Base-by-base conservation (phyloP, 2,888 invertebrate species). In the Ernsta delagoae region DNA sequence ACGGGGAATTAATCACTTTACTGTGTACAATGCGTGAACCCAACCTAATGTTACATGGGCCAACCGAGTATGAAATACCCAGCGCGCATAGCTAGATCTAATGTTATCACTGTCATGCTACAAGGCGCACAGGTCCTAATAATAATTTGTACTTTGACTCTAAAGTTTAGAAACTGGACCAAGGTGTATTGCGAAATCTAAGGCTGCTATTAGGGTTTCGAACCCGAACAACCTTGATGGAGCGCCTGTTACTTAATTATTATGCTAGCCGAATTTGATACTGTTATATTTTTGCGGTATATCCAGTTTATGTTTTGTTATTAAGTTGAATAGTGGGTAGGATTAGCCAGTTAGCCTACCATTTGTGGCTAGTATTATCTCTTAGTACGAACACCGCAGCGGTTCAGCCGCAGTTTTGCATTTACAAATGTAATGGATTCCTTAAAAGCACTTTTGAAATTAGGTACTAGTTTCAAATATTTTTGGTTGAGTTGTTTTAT, bases 241-340 rank as follows among this genome's bases (percentile, higher is more conserved):
- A 81, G 79, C 78, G 91, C 90, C 92, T 84, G 92, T 92, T 92
- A 92, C 92, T 93, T 92, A 92, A 92, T 92, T 93, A 93, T 88
- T 88, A 90, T 93, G 89, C 92, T 75, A 87, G 88, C 92, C 92
- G 83, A 93, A 92, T 70, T 76, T 74, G 83, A 72, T 73, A 72
- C 71, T 72, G 73, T 65, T 71, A 68, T 67, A 73, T 72, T 73
- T 73, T 73, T 71, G 73, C 70, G 70, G 56, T 70, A 70, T 70
- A 70, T 59, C 68, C 70, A 68, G 57, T 68, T 65, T 48, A 65
- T 59, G 65, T 65, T 68, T 68, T 68, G 68, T 68, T 62, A 68
- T 68, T 68, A 57, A 59, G 57, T 68, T 63, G 62, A 62, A 68
- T 68, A 31, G 48, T 57, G 39, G 43, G 34, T 61, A 56, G 16